Evolutionary conservation across 2,888 invertebrate species (phyloP).

Genomic region (Drosophila helvetica): DNA sequence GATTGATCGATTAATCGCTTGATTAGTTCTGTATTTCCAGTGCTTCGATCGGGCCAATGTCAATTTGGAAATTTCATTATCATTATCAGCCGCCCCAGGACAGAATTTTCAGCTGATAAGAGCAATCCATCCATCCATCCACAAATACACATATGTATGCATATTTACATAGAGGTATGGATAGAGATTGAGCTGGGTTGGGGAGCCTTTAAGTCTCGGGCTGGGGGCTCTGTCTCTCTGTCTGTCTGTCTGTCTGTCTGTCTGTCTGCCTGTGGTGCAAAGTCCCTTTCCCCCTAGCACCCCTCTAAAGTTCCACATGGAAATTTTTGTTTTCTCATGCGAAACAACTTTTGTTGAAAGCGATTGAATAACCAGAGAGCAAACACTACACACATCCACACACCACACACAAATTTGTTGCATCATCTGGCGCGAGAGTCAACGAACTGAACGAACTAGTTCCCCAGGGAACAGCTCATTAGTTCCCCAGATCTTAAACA

Average conservation of each 20-base stretch:
- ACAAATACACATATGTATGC: conserved; percentile 3
- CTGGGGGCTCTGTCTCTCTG: not conserved
- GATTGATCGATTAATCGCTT: conserved; percentile 71
- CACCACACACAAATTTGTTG: conserved; percentile 13
- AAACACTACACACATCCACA: conserved; percentile 9
- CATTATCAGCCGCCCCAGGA: conserved; percentile 39
- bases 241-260: not conserved
- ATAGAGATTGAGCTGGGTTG: conserved; percentile 6
- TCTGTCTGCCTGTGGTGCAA: conserved; percentile 4
- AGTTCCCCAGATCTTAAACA: too few relatives aligned
- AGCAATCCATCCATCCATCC: not conserved
- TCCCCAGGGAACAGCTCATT: not conserved
- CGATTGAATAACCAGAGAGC: conserved; percentile 34
- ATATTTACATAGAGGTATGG: conserved; percentile 11
- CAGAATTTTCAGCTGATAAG: not conserved
- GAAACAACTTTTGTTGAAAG: conserved; percentile 29
- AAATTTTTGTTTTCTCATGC: conserved; percentile 41
- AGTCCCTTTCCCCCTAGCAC: conserved; percentile 6
- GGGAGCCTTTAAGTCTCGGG: conserved; percentile 24
- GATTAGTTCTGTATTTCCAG: conserved; percentile 55
- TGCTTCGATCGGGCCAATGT: conserved; percentile 27
- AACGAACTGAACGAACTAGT: conserved; percentile 29
- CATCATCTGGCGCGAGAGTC: conserved; percentile 21
- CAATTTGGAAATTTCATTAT: conserved; percentile 61
- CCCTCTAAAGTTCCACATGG: conserved; percentile 4